Conservation (phyloP, 2,888 invertebrate genomes). For the Marasmarcha lunaedactyla region DNA sequence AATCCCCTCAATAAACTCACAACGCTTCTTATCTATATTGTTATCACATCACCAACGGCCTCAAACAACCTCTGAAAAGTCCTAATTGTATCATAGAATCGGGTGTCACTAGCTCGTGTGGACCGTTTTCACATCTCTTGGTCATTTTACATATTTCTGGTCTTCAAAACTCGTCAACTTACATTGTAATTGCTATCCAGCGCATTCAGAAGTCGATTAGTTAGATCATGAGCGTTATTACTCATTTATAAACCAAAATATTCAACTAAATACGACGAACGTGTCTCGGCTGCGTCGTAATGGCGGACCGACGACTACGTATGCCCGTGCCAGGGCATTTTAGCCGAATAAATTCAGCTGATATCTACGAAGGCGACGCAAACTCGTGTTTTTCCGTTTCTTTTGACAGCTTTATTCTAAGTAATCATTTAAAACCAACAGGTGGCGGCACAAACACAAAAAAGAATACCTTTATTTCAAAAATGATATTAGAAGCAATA, state of each 20-base stretch:
- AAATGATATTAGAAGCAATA: too few relatives aligned
- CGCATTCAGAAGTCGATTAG: constrained; percentile 95
- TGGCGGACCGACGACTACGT: constrained; percentile 72
- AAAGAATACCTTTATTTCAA: too few relatives aligned
- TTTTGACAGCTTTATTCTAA: constrained; percentile 52
- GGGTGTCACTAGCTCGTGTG: constrained; percentile 65
- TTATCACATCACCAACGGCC: constrained; percentile 20
- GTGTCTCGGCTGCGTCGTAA: constrained; percentile 72
- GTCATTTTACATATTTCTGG: constrained; percentile 44
- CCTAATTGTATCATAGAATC: constrained; percentile 55
- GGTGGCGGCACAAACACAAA: constrained; percentile 27
- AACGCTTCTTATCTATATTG: constrained; percentile 1
- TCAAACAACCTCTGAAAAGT: constrained; percentile 46
- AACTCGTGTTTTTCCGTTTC: constrained; percentile 70
- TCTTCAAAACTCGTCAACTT: constrained; percentile 74
- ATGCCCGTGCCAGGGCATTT: constrained; percentile 72
- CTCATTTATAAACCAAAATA: constrained; percentile 80
- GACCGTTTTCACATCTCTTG: constrained; percentile 60
- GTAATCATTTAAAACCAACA: constrained; percentile 25
- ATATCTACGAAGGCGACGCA: constrained; percentile 69
- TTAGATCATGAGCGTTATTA: constrained; percentile 89
- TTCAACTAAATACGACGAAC: constrained; percentile 72
- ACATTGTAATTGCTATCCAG: constrained; percentile 98
- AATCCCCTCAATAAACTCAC: neutral
- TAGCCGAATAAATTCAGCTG: constrained; percentile 72